Evolutionary conservation across 2,888 invertebrate genomes (phyloP), one percentile per base, ranked within the genome.

Genomic region (Eilema caniola): DNA sequence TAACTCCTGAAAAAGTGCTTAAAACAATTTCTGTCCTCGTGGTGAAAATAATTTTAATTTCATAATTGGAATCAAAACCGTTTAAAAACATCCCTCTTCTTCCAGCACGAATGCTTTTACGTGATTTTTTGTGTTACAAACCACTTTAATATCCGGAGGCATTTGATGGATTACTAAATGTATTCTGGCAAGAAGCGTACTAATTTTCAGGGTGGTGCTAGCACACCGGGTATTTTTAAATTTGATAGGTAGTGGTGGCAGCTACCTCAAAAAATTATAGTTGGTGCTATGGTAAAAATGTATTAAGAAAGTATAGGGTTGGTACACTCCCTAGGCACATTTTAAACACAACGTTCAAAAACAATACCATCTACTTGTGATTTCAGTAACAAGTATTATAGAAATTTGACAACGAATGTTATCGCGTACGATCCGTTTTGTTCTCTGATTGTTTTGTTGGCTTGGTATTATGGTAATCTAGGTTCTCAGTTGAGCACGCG

Each of bases 401-500:
- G 72, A 77, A 77, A 83, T 82, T 82, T 59, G 56, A 69, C 82
- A 84, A 85, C 73, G 69, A 75, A 72, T 67, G 60, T 74, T 82
- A 86, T 85, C 83, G 82, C 68, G 77, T 83, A 79, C 77, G 69
- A 84, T 83, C 81, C 78, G 78, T 79, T 83, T 85, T 82, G 80
- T 80, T 84, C 83, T 84, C 70, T 69, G 78, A 86, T 77, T 85
- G 89, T 91, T 92, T 88, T 80, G 87, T 87, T 86, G 88, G 85
- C 16, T 86, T 85, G 77, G 83, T 81, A 88, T 90, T 91, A 92
- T 90, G 90, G 84, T 93, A 92, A 93, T 92, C 88, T 88, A 79
- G 72, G 79, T 68, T 75, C 72, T 71, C 37, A 78, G 72, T 70
- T 47, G 37, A 66, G 74, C 95, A 95, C 93, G 95, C 94, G 64